Conservation (phyloP, 2,113 vertebrate species). For the Beaufortia kweichowensis region DNA sequence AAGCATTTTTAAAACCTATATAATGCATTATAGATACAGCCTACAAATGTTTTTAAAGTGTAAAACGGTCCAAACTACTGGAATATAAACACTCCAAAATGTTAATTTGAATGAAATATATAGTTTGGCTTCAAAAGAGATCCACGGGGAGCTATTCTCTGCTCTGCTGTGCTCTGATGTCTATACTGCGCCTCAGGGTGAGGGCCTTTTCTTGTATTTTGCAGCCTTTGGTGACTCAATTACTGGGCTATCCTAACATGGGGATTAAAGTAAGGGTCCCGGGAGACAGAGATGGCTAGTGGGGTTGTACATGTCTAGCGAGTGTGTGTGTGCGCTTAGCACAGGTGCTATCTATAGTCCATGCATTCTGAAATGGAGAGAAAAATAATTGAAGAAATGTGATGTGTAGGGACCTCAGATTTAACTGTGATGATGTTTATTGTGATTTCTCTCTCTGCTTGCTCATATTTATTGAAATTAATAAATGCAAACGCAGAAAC, state of each 20-base stretch:
- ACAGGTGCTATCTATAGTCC: conserved; percentile 81
- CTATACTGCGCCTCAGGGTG: conserved; percentile 58
- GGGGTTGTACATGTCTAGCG: conserved; percentile 31
- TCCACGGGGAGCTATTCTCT: neutral
- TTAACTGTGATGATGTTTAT: conserved; percentile 91
- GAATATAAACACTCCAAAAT: neutral
- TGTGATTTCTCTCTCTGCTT: conserved; percentile 88
- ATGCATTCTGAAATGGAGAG: conserved; percentile 61
- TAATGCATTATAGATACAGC: neutral
- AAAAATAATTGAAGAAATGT: conserved; percentile 57
- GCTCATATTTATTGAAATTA: conserved; percentile 86
- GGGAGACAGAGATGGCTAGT: conserved; percentile 35
- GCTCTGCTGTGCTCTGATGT: neutral
- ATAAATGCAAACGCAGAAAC: conserved; percentile 90
- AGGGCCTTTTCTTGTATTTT: conserved; percentile 81
- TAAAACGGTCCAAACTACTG: too few species aligned
- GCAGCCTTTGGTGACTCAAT: conserved; percentile 81
- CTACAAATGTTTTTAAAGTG: neutral
- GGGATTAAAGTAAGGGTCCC: conserved; percentile 44
- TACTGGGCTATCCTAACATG: conserved; percentile 54
- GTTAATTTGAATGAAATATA: neutral
- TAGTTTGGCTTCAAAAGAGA: neutral
- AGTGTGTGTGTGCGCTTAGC: conserved; percentile 57
- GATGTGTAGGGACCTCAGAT: conserved; percentile 78
- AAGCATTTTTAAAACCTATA: neutral